Evolutionary conservation across 1,140 invertebrate genomes (phyloP), one percentile per base, ranked within the genome.

Genomic region (Lerema accius): DNA sequence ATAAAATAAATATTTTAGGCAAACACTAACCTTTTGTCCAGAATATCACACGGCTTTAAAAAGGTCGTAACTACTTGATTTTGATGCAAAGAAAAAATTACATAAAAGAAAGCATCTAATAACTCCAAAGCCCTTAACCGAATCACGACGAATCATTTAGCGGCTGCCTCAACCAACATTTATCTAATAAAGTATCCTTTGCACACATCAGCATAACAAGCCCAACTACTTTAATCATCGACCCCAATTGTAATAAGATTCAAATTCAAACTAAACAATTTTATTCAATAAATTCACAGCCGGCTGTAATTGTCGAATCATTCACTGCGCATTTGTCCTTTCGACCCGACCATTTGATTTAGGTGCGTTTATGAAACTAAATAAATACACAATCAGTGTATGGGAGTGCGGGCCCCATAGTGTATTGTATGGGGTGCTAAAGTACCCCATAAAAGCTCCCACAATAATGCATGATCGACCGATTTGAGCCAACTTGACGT

Each of bases 271-370:
- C 55, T 35, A 40, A 71, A 63, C 62, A 59, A 51, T 64, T 68
- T 67, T 60, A 71, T 70, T 76, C 68, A 76, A 78, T 78, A 78
- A 73, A 69, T 69, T 69, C 66, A 59, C 70, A 67, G 65, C 62
- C 32, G 64, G 45, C 37, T 56, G 59, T 78, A 75, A 78, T 78
- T 65, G 75, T 75, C 63, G 63, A 76, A 73, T 76, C 73, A 76
- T 74, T 71, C 69, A 71, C 56, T 69, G 46, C 16, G 14, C 32
- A 60, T 72, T 62, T 63, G 65, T 63, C 65, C 64, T 50, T 50
- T 58, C 40, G 60, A 67, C 46, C 58, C 49, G 16, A 35, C 63
- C 63, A 56, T 37, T 67, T 67, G 51, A 67, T 67, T 67, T 58
- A 67, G 56, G 65, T 62, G 26, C 43, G 49, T 45, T 55, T 58